Evolutionary conservation across 2,113 vertebrate genomes (phyloP), one percentile per base, ranked within the genome.

Genomic region (Sylvicapra grimmia): DNA sequence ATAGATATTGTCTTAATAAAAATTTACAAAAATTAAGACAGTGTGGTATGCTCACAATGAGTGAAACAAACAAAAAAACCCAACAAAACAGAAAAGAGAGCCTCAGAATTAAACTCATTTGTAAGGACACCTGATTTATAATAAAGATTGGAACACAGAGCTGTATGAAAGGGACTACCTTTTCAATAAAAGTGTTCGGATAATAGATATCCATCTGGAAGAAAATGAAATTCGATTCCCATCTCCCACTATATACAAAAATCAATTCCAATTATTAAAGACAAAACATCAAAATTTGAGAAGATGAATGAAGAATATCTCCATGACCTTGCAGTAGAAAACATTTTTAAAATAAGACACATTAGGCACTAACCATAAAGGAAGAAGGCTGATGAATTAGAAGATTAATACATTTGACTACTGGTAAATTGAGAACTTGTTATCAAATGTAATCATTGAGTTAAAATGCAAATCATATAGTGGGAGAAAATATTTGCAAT

Each of bases 201-300:
- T 94, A 82, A 96, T 90, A 61, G 54, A 53, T 93, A 83, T 77
- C 29, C 44, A 93, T 47, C 53, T 89, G 51, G n/a, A 86, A 80
- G 51, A 96, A 90, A 96, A 80, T 89, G 56, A 65, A 95, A 91
- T 91, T 95, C 12, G 2, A 93, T 92, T 77, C 27, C 85, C 88
- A 88, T 95, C 83, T 91, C 56, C 18, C 21, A 87, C 5, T 83
- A 63, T 90, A 44, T 83, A 86, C 2, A 96, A 96, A 97, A 94
- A 93, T 97, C 61, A 97, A 97, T 94, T 97, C 12, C 92, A 96
- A 83, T 89, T 90, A 58, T 97, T 96, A 96, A 94, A 90, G 49
- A 5, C 54, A 87, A 94, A 94, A 83, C 89, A 92, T 90, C 31
- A 68, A 51, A n/a, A 51, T 61, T 91, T 77, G 88, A 61, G 77